Percentiles rank a stretch among this genome's conserved stretches.
These are phyloP conservation scores for Lypha dubia DNA, from an alignment of 2,888 invertebrate species.

Conservation along the genomic window DNA sequence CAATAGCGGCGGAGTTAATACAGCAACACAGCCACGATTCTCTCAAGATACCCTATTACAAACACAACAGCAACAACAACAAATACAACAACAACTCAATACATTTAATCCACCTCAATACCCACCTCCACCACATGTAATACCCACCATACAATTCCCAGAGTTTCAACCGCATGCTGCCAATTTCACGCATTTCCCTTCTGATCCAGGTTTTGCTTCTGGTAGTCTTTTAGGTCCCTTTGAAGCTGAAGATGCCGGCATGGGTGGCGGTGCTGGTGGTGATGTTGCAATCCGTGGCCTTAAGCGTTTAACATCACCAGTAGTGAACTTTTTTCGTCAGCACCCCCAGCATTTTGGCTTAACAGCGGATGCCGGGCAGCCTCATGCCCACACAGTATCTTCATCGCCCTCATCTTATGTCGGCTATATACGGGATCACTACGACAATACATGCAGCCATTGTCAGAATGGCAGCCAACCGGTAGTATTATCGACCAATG, in stretches of 20 bases:
- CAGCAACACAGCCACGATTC: constrained; percentile 55
- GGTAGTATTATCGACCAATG: constrained; percentile 79
- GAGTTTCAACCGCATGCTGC: constrained; percentile 80
- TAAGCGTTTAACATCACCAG: constrained; percentile 81
- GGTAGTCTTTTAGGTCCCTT: constrained; percentile 69
- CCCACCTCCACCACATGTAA: constrained; percentile 74
- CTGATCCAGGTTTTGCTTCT: constrained; percentile 73
- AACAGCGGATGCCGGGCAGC: constrained; percentile 69
- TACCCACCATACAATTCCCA: constrained; percentile 77
- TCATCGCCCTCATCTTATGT: constrained; percentile 81
- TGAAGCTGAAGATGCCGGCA: constrained; percentile 60
- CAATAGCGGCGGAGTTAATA: constrained; percentile 47
- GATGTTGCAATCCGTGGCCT: constrained; percentile 74
- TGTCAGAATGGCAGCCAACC: constrained; percentile 81
- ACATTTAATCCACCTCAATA: constrained; percentile 75
- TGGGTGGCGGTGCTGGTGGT: constrained; percentile 64
- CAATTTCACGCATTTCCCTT: constrained; percentile 79
- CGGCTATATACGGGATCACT: constrained; percentile 80
- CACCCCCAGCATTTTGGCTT: constrained; percentile 68
- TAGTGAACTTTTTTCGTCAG: constrained; percentile 82
- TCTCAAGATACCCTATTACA: constrained; percentile 69
- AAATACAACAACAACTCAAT: constrained; percentile 73
- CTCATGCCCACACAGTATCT: constrained; percentile 78
- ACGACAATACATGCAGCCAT: constrained; percentile 81
- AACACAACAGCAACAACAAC: constrained; percentile 71